Evolutionary conservation across 2,113 vertebrate genomes (phyloP), one percentile per base, ranked within the genome.

Genomic region (Alethe castanea): DNA sequence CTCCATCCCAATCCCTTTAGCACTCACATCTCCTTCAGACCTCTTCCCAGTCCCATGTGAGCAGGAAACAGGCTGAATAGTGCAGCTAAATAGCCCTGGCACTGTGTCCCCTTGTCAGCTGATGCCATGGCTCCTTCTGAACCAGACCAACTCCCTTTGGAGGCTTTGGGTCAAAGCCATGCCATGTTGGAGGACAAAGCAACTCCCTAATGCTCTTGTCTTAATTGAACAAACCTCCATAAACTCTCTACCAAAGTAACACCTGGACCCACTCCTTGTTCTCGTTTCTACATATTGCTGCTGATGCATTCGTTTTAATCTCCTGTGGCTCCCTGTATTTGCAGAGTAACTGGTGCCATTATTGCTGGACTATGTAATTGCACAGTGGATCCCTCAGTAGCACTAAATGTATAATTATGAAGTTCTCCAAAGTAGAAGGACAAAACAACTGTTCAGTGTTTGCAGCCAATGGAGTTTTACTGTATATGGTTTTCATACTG

Each of bases 331-430:
- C 88, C 83, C 94, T 90, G 48, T 71, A 91, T 94, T 95, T 96
- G 85, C 94, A 86, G 84, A 95, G 87, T 94, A 97, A 96, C 95
- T 66, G 77, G 72, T 67, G 94, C 69, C 91, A 84, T 97, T 98
- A 91, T 95, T 95, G 86, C 80, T 91, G 91, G 97, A 93, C 95
- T 96, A 44, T 97, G 62, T 97, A 97, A 97, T 98, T 97, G 96
- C 78, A 95, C 82, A 92, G 74, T 81, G 36, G 62, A 92, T 97
- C 88, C 92, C 94, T 97, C 95, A 79, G 69, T 93, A 87, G 82
- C 81, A 85, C 76, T 96, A 97, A 97, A 94, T 95, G 73, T 97
- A 38, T 98, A 98, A 98, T 98, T 98, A 97, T 57, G 73, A 97
- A 97, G 85, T 97, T 97, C 87, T 95, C 84, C 52, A 94, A 85